phyloP scores from a whole-genome alignment of 2,888 invertebrate genomes.

The Sesamia inferens region DNA sequence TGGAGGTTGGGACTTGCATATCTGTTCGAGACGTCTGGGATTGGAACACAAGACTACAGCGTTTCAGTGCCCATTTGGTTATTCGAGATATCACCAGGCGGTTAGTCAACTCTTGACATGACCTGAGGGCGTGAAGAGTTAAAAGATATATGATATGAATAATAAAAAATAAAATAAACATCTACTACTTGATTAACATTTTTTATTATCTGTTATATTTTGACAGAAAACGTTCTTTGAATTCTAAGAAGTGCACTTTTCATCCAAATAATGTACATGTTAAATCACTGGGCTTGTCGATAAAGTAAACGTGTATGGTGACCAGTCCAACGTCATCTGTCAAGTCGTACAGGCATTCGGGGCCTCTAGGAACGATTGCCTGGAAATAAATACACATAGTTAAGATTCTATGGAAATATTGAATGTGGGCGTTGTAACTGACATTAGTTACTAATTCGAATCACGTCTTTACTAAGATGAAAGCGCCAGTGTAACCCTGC shows the following conservation, averaged over 20 bases:
- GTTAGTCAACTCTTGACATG: too few relatives aligned
- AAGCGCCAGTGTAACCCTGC: too few relatives aligned
- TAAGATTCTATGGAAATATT: too few relatives aligned
- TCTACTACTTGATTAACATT: neutral
- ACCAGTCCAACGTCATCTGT: neutral
- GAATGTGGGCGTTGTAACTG: too few relatives aligned
- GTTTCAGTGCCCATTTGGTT: too few relatives aligned
- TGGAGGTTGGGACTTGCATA: too few relatives aligned
- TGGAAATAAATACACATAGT: neutral
- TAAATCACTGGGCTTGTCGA: neutral
- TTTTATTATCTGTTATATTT: neutral
- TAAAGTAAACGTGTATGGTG: neutral
- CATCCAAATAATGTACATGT: neutral
- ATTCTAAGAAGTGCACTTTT: neutral
- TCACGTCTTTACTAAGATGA: too few relatives aligned
- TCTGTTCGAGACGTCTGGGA: too few relatives aligned
- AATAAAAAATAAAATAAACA: neutral
- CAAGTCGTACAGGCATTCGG: neutral
- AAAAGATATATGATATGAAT: neutral
- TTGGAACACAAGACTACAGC: too few relatives aligned
- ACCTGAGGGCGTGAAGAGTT: too few relatives aligned
- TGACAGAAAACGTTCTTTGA: neutral
- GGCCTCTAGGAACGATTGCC: constrained; percentile 1
- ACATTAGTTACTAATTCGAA: too few relatives aligned
- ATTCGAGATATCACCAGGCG: too few relatives aligned